These are phyloP conservation scores for Pteruthius melanotis DNA, from an alignment of 2,113 vertebrate species.

Conservation along the genomic window DNA sequence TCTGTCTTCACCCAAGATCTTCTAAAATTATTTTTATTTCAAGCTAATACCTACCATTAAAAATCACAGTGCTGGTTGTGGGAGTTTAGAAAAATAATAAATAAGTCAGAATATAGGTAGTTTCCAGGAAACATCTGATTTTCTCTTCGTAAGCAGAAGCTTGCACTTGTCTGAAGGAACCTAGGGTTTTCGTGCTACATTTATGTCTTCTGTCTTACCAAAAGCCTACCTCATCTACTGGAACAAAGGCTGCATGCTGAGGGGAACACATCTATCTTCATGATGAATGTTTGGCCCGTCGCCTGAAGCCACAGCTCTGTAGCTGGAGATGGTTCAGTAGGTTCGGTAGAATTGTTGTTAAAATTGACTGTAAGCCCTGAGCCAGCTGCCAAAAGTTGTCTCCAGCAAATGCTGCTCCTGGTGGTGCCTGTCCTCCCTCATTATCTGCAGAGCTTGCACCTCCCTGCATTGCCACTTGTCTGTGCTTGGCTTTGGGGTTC, in stretches of 20 bases:
- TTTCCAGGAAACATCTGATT: neutral
- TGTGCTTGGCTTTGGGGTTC: neutral
- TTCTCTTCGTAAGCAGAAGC: neutral
- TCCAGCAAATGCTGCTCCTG: neutral
- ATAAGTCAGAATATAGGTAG: neutral
- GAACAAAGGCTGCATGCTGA: constrained; percentile 10
- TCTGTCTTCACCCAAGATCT: neutral
- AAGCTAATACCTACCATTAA: neutral
- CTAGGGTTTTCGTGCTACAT: neutral
- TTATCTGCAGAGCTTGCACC: neutral
- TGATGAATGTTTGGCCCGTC: neutral
- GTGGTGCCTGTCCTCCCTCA: neutral
- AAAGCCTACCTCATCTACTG: constrained; percentile 22
- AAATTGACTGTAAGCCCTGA: neutral
- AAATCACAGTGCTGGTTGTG: neutral
- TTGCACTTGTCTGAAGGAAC: neutral
- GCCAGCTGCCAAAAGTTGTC: neutral
- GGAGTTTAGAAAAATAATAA: neutral
- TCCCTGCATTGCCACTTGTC: neutral
- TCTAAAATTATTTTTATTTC: neutral
- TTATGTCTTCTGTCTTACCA: neutral
- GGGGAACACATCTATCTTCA: constrained; percentile 25
- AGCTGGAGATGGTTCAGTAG: neutral
- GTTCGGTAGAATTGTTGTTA: constrained; percentile 19
- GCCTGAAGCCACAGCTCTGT: neutral